Evolutionary conservation across 2,113 vertebrate species (phyloP).

Genomic region (Sitta europaea): DNA sequence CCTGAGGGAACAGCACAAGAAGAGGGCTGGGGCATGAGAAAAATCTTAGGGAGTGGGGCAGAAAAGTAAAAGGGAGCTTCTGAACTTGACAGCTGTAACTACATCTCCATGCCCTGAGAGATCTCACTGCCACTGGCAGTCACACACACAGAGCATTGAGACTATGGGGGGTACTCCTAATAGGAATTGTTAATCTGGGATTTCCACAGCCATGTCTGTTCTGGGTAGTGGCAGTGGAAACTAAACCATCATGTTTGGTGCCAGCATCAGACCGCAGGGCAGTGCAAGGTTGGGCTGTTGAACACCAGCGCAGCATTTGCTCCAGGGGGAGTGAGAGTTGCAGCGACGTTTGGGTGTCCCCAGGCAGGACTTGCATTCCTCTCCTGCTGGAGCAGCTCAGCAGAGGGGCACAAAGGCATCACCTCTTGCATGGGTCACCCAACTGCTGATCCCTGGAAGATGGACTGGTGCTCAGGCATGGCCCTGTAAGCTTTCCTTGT

Average conservation of each 20-base stretch:
- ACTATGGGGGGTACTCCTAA: not conserved
- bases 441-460: not conserved
- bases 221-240: not conserved
- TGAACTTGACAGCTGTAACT: not conserved
- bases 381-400: not conserved
- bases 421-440: accelerated
- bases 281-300: not conserved
- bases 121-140: not conserved
- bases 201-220: not conserved
- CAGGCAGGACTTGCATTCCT: not conserved
- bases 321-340: accelerated
- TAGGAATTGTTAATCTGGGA: not conserved
- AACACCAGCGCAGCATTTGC: not conserved
- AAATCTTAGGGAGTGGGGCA: not conserved
- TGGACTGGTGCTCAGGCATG: not conserved
- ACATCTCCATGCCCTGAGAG: not conserved
- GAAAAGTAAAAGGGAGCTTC: not conserved
- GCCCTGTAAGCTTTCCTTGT: not conserved
- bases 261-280: accelerated
- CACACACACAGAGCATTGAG: not conserved
- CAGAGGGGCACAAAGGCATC: not conserved
- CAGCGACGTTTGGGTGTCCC: accelerated
- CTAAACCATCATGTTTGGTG: not conserved
- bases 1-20: not conserved
- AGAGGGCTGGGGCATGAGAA: not conserved